Conservation (phyloP, 2,888 invertebrate genomes). For the Mythimna lalbum region DNA sequence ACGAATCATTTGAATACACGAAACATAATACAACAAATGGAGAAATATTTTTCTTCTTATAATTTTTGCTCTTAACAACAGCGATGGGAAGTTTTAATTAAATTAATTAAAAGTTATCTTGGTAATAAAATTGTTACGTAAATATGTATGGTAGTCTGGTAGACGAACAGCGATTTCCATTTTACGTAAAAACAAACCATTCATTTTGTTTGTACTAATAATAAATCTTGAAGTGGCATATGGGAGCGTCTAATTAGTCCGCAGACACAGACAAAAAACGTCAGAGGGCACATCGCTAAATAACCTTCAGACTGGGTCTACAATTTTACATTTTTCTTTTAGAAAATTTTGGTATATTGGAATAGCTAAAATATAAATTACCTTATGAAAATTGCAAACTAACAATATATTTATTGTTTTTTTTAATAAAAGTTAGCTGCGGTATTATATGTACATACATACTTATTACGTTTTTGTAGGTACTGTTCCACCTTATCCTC, state of each 20-base stretch:
- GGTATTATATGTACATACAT: background rate
- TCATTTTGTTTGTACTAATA: constrained; percentile 54
- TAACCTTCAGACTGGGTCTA: constrained; percentile 18
- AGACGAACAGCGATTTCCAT: constrained; percentile 42
- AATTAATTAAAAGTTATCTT: constrained; percentile 67
- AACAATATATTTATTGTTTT: background rate
- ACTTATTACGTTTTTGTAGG: background rate
- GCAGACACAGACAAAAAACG: constrained; percentile 50
- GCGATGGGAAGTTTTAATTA: constrained; percentile 66
- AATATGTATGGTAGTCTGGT: constrained; percentile 33
- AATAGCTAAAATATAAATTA: background rate
- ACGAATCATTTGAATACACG: constrained; percentile 43
- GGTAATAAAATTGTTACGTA: constrained; percentile 49
- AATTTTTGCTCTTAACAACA: constrained; percentile 48
- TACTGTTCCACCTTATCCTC: background rate
- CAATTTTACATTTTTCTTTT: constrained; percentile 13
- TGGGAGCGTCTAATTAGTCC: constrained; percentile 65
- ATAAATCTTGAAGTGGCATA: constrained; percentile 62
- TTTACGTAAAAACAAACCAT: constrained; percentile 61
- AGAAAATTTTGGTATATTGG: background rate
- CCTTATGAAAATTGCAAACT: background rate
- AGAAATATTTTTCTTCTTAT: constrained; percentile 47
- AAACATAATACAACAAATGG: constrained; percentile 41
- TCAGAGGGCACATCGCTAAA: constrained; percentile 36
- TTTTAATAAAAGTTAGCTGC: background rate